Base-by-base conservation (phyloP, 2,113 vertebrate species). In the Apus apus region DNA sequence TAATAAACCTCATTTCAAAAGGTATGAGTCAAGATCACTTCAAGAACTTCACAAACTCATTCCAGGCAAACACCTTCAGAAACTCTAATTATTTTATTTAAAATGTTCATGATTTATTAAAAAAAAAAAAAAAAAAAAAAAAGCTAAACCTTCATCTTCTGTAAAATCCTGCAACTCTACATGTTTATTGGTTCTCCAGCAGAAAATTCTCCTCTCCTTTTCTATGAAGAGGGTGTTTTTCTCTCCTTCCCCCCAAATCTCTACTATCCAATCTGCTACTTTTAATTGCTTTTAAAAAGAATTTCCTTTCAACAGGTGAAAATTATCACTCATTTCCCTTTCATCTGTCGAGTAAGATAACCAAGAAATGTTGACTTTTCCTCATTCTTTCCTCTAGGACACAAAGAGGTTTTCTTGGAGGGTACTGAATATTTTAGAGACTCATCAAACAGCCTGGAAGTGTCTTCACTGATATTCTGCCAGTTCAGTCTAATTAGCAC, bases 281-380 rank as follows among this genome's bases (percentile, higher is more conserved):
- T 38, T 26, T 13, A 3, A 2, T 48, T 5, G 5, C 13, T 22
- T 58, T 1, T 2, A 6, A n/a, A 14, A 67, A 79, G 15, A 2
- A 5, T n/a, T 43, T 92, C 57, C 6, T 81, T 61, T 9, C 3
- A 17, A 15, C 6, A 56, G 45, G 5, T 46, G 11, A 67, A 85
- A 75, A 11, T 30, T 38, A 4, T 56, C 38, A 8, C 6, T 66
- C 8, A 2, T 10, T 43, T 71, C 71, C 34, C 8, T 71, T 74
- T 48, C 25, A 40, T 60, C 15, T 12, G 1, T n/a, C 36, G 50
- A 58, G 50, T 17, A 20, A 74, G 60, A 57, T 53, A 40, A 26
- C 7, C 36, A 56, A 78, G 8, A 40, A 87, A 82, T 8, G 9
- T 2, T 67, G 29, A 20, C 5, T 75, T 40, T n/a, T 61, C 40